Base-by-base conservation (phyloP, 2,797 vertebrate genomes). In the Buphagus erythrorhynchus region DNA sequence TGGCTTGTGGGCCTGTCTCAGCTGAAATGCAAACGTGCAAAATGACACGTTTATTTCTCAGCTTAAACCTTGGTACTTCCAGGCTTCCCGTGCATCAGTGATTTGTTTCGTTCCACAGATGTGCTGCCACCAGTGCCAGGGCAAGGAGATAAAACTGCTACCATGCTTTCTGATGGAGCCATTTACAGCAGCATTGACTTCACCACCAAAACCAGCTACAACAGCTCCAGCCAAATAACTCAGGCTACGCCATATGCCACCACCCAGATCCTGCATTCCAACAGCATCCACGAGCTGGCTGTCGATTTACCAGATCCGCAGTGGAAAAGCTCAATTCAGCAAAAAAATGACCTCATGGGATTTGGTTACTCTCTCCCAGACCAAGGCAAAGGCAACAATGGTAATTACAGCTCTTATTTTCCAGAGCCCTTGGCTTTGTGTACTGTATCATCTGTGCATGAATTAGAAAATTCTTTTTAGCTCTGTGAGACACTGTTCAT, bases 161-260 rank as follows among this genome's bases (percentile, higher is more conserved):
- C 99, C 15, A 99, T 99, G 99, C 98, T 99, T 55, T 99, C 99
- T 1, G 99, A 99, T 52, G 99, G 99, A 95, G 99, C 99, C 97
- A 99, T 99, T 98, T 99, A 99, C 97, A 99, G 99, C 98, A 99
- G 99, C 98, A 99, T 99, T 59, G 99, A 99, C 97, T 99, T 99
- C 97, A 99, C 99, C 74, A 99, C 99, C 38, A 99, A 99, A 98
- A 98, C 99, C 72, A 99, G 98, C 92, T 99, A 99, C 97, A 99
- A 99, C 97, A 99, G 99, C 97, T 99, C 99, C 55, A 99, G 99
- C 93, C 99, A 99, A 95, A 98, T 99, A 71, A 99, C 99, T 1
- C 99, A 99, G 97, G 99, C 99, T 57, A 99, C 99, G 1, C 99
- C 99, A 2, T 99, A 99, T 67, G 99, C 99, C 97, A 99, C 99